Percentiles rank a stretch among this genome's conserved stretches.
These are phyloP conservation scores for Aromia moschata DNA, from an alignment of 2,888 invertebrate genomes.

Conservation along the genomic window DNA sequence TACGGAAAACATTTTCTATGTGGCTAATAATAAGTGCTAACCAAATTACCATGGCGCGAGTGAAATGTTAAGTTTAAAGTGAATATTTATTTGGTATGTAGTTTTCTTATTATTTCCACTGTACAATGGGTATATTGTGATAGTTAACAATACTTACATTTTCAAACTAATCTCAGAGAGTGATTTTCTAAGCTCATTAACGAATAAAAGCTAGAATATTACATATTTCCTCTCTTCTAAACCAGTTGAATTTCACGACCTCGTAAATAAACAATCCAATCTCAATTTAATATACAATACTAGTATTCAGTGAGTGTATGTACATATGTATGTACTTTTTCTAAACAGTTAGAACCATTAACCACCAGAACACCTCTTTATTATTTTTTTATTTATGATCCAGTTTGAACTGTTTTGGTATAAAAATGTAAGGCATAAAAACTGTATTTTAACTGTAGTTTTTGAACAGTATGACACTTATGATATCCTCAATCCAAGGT, in stretches of 20 bases:
- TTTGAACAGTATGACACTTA: too few species aligned
- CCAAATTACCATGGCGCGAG: not conserved
- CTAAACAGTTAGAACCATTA: too few species aligned
- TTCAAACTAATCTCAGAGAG: not conserved
- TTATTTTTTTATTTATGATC: too few species aligned
- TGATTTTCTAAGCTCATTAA: not conserved
- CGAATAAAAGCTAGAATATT: not conserved
- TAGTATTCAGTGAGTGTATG: too few species aligned
- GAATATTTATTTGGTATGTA: conserved; percentile 10
- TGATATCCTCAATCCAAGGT: too few species aligned
- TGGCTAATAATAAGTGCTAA: not conserved
- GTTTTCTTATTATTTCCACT: conserved; percentile 7
- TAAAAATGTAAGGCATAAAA: too few species aligned
- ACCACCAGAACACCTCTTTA: too few species aligned
- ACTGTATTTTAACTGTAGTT: too few species aligned
- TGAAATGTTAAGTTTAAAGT: conserved; percentile 7
- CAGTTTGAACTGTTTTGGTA: too few species aligned
- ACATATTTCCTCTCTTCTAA: not conserved
- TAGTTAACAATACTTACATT: conserved; percentile 5
- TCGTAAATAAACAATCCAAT: too few species aligned
- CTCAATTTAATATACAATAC: too few species aligned
- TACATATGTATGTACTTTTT: too few species aligned
- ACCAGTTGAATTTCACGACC: not conserved
- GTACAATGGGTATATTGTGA: conserved; percentile 4
- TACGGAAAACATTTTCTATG: not conserved